Conservation (phyloP, 2,113 vertebrate genomes). For the Phaethornis superciliosus region DNA sequence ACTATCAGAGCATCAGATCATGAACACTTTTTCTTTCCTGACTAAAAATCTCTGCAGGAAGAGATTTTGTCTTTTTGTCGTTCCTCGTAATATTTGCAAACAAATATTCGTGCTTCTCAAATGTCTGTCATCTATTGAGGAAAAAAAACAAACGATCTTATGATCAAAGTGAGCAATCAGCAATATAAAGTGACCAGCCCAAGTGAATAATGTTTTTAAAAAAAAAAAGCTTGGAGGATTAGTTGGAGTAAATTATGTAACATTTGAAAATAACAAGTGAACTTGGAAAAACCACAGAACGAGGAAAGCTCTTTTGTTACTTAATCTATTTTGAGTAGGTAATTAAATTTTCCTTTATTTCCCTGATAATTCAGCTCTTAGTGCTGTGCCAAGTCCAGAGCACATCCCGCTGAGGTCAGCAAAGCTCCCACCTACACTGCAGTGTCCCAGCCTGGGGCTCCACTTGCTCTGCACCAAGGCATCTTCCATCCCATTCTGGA, state of each 20-base stretch:
- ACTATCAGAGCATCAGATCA: not conserved
- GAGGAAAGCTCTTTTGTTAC: not conserved
- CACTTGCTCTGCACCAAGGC: not conserved
- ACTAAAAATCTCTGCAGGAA: not conserved
- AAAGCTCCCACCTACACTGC: fast-evolving
- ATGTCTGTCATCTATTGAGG: not conserved
- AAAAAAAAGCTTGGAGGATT: not conserved
- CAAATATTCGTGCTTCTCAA: not conserved
- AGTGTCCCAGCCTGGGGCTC: not conserved
- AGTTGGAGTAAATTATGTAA: not conserved
- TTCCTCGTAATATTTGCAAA: not conserved
- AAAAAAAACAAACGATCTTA: not conserved
- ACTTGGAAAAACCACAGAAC: not conserved
- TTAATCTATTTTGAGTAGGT: not conserved
- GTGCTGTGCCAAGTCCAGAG: not conserved
- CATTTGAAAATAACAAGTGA: not conserved
- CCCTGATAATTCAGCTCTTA: not conserved
- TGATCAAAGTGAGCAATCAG: not conserved
- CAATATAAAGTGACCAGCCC: not conserved
- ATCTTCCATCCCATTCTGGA: not conserved
- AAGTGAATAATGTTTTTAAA: not conserved
- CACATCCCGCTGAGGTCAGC: fast-evolving
- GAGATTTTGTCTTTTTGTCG: too few relatives aligned
- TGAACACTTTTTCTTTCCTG: not conserved
- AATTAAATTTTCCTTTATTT: not conserved